Evolutionary conservation across 2,113 vertebrate species (phyloP).

Genomic region (Phyllostomus hastatus): DNA sequence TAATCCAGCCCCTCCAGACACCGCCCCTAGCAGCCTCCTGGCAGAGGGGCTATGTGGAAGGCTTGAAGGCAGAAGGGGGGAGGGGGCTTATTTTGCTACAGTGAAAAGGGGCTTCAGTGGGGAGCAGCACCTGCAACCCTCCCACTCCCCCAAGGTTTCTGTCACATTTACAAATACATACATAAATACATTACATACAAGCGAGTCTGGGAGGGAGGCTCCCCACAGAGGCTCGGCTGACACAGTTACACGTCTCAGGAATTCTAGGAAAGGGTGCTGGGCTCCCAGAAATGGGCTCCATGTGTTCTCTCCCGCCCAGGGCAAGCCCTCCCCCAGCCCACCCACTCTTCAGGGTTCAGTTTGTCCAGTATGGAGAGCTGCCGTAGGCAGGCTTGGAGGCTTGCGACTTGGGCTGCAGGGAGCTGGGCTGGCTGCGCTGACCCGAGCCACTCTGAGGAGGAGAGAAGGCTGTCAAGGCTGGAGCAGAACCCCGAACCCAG

Average conservation of each 20-base stretch:
- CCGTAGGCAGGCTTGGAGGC: slow-evolving; percentile 84
- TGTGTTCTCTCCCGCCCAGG: slow-evolving; percentile 50
- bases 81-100: slow-evolving; percentile 59
- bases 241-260: slow-evolving; percentile 66
- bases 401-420: slow-evolving; percentile 88
- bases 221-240: slow-evolving; percentile 75
- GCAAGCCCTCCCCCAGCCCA: background rate
- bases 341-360: slow-evolving; percentile 59
- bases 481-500: background rate
- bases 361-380: slow-evolving; percentile 88
- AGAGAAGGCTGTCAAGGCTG: background rate
- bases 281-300: slow-evolving; percentile 63
- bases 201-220: slow-evolving; percentile 77
- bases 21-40: background rate
- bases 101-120: background rate
- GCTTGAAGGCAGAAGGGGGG: slow-evolving; percentile 26
- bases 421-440: slow-evolving; percentile 84
- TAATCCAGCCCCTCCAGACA: slow-evolving; percentile 43
- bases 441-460: slow-evolving; percentile 80
- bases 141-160: slow-evolving; percentile 74
- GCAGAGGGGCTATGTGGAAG: slow-evolving; percentile 13
- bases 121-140: slow-evolving; percentile 73
- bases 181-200: slow-evolving; percentile 91
- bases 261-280: slow-evolving; percentile 44
- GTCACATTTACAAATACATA: slow-evolving; percentile 89